phyloP scores from a whole-genome alignment of 2,797 vertebrate species.

The Selene dorsalis region DNA sequence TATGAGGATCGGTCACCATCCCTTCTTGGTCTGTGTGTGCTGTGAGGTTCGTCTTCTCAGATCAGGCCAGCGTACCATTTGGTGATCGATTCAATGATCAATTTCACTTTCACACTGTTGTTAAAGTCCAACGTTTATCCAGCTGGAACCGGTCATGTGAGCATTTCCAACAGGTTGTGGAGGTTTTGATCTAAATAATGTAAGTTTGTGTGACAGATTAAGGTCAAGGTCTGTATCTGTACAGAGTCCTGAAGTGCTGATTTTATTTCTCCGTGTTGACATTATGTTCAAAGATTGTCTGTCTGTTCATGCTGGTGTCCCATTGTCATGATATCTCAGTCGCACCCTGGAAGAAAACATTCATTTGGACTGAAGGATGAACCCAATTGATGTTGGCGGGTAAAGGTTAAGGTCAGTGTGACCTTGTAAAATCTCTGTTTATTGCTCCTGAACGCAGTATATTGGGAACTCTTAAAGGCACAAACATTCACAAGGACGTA shows the following conservation, averaged over 20 bases:
- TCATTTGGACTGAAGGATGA: no score
- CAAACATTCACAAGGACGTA: no score
- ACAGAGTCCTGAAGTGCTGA: background rate
- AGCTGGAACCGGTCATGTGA: background rate
- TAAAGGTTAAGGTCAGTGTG: no score
- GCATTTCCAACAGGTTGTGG: constrained; percentile 1
- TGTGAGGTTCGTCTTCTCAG: background rate
- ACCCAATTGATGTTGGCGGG: no score
- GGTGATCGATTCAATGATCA: background rate
- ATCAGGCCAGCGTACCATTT: background rate
- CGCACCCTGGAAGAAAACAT: no score
- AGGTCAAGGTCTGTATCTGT: background rate
- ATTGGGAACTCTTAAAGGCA: no score
- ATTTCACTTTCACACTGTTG: background rate
- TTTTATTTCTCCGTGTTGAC: no score
- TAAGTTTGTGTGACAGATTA: background rate
- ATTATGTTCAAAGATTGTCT: no score
- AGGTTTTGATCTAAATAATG: constrained; percentile 12
- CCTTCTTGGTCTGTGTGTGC: constrained; percentile 21
- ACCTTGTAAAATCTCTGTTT: no score
- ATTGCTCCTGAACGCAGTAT: no score
- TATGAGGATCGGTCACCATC: constrained; percentile 2
- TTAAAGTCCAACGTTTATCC: background rate
- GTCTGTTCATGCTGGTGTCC: no score
- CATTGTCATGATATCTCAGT: no score